A percentile compares a stretch with the other conserved stretches of the same genome.
phyloP scores from a whole-genome alignment of 2,888 invertebrate species.

The Lithophane leautieri region DNA sequence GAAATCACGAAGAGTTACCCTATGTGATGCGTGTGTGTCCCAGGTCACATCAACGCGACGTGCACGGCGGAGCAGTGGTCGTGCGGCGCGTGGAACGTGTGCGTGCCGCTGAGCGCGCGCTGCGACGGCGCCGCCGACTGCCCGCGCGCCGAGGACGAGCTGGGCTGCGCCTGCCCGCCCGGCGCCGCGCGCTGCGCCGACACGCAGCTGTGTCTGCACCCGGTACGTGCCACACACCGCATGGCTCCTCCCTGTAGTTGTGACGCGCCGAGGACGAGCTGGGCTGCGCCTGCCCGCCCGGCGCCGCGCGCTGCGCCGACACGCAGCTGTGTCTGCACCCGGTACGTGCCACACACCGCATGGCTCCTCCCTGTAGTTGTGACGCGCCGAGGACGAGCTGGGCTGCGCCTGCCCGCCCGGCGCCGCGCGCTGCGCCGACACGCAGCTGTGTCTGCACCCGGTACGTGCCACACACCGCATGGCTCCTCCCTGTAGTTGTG shows the following conservation, averaged over 20 bases:
- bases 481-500: no score
- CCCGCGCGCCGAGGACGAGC: constrained; percentile 92
- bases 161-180: constrained; percentile 78
- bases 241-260: not conserved
- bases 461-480: no score
- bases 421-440: no score
- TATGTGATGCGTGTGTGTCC: constrained; percentile 67
- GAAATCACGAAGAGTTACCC: no score
- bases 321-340: constrained; percentile 70
- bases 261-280: constrained; percentile 73
- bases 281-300: constrained; percentile 77
- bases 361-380: not conserved
- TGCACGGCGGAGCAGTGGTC: constrained; percentile 91
- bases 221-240: constrained; percentile 70
- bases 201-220: constrained; percentile 70
- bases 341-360: constrained; percentile 69
- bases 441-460: no score
- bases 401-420: no score
- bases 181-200: constrained; percentile 79
- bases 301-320: constrained; percentile 78
- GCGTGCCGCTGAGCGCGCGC: constrained; percentile 92
- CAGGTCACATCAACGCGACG: constrained; percentile 65
- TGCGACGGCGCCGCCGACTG: constrained; percentile 94
- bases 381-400: no score
- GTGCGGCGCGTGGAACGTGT: constrained; percentile 91